phyloP scores from a whole-genome alignment of 1,140 invertebrate genomes.

The Eumaeus atala region DNA sequence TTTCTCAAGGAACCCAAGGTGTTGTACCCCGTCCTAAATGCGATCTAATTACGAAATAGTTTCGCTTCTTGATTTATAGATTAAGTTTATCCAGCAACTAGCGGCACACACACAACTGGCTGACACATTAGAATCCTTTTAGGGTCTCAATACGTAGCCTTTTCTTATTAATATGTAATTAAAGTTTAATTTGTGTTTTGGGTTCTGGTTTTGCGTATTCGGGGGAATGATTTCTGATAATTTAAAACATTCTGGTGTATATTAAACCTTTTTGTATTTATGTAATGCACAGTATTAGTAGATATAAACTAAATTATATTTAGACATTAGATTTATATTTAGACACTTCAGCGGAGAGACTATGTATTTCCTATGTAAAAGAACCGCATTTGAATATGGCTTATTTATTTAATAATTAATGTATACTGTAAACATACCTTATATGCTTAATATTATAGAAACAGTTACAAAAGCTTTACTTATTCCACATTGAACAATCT shows the following conservation, averaged over 20 bases:
- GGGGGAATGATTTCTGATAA: not conserved
- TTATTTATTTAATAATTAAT: too few relatives aligned
- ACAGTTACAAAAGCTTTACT: too few relatives aligned
- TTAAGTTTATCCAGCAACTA: conserved; percentile 68
- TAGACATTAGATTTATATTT: too few relatives aligned
- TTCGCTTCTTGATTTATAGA: conserved; percentile 76
- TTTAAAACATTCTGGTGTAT: not conserved
- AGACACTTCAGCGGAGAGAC: too few relatives aligned
- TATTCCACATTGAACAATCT: too few relatives aligned
- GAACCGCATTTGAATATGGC: too few relatives aligned
- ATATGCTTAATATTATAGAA: too few relatives aligned
- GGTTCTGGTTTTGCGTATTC: not conserved
- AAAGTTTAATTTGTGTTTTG: conserved; percentile 10
- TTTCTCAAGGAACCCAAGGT: conserved; percentile 66
- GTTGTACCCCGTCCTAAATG: conserved; percentile 71
- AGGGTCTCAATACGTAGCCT: conserved; percentile 5
- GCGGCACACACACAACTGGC: conserved; percentile 48
- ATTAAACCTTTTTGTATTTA: too few relatives aligned
- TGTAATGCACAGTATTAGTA: too few relatives aligned
- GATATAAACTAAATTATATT: too few relatives aligned
- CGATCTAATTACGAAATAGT: conserved; percentile 76
- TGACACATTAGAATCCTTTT: conserved; percentile 61
- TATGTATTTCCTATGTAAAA: too few relatives aligned
- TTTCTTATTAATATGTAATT: conserved; percentile 11
- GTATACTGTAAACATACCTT: too few relatives aligned